Evolutionary conservation across 2,113 vertebrate genomes (phyloP).

Genomic region (Podarcis cretensis): DNA sequence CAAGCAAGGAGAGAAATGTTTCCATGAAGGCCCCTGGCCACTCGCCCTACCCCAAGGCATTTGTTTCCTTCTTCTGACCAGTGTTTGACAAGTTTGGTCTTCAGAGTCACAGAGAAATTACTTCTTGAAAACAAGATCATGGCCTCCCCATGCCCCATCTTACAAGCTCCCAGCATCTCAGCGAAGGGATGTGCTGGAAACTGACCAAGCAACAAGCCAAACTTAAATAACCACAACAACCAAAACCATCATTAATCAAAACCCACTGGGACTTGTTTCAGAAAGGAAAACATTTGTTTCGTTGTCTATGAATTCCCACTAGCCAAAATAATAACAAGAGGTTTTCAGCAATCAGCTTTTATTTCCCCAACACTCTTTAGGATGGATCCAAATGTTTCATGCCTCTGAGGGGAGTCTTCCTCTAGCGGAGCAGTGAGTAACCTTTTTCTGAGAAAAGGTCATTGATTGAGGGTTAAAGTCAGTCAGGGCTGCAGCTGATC

Average conservation of each 20-base stretch:
- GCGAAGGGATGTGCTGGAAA: not conserved
- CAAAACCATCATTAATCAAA: not conserved
- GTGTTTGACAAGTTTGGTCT: constrained; percentile 32
- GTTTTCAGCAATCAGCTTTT: not conserved
- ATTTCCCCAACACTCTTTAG: not conserved
- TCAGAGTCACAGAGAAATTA: constrained; percentile 27
- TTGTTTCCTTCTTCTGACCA: constrained; percentile 33
- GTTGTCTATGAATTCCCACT: not conserved
- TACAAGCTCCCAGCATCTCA: not conserved
- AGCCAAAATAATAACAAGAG: not conserved
- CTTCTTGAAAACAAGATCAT: constrained; percentile 12
- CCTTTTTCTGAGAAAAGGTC: not conserved
- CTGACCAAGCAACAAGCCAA: not conserved
- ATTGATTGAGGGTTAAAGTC: too few species aligned
- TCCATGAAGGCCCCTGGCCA: constrained; percentile 34
- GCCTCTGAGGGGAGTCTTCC: not conserved
- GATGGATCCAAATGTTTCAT: not conserved
- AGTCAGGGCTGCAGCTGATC: too few species aligned
- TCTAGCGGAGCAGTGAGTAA: not conserved
- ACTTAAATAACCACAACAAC: not conserved
- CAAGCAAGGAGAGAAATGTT: constrained; percentile 49
- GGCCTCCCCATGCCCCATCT: not conserved
- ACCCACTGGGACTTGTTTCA: not conserved
- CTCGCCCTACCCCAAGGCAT: constrained; percentile 34
- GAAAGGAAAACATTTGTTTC: not conserved